Conservation (phyloP, 2,797 vertebrate species). For the Tenualosa thibaudeaui region DNA sequence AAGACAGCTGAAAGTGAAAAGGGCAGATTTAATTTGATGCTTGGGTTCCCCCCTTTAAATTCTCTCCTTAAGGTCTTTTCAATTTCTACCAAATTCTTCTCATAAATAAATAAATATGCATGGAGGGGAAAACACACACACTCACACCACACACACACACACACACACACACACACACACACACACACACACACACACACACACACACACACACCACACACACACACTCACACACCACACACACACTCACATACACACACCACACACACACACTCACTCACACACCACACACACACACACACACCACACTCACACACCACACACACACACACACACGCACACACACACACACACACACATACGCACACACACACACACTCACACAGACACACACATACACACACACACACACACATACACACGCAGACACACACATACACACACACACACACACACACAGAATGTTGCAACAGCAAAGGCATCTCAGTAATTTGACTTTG, state of each 20-base stretch:
- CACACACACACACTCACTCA: neutral
- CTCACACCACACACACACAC: too few species aligned
- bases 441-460: neutral
- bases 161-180: too few species aligned
- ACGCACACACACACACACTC: too few species aligned
- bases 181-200: too few species aligned
- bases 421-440: neutral
- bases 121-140: neutral
- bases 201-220: too few species aligned
- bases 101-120: slow-evolving; percentile 26
- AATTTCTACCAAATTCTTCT: slow-evolving; percentile 38
- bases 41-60: slow-evolving; percentile 67
- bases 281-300: neutral
- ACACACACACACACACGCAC: too few species aligned
- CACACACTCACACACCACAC: too few species aligned
- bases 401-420: too few species aligned
- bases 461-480: neutral
- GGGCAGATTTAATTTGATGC: slow-evolving; percentile 77
- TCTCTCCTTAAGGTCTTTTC: slow-evolving; percentile 62
- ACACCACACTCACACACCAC: too few species aligned
- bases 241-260: too few species aligned
- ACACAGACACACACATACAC: too few species aligned
- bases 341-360: too few species aligned
- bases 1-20: slow-evolving; percentile 73
- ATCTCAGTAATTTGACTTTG: neutral